Evolutionary conservation across 1,140 invertebrate species (phyloP), one percentile per base, ranked within the genome.

Genomic region (Ips typographus): DNA sequence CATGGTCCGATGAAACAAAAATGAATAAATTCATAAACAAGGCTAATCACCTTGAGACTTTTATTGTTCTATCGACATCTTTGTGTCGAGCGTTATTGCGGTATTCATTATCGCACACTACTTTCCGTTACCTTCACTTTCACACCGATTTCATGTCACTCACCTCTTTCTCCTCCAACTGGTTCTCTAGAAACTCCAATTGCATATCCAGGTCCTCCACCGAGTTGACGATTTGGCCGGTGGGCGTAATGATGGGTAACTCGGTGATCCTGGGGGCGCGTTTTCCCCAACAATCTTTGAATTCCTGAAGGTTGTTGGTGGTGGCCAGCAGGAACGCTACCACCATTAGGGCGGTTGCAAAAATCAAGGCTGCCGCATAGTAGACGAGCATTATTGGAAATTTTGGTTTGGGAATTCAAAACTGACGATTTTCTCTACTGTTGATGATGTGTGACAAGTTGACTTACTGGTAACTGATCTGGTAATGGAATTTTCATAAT

Each of bases 131-230:
- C 7, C 47, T 49, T 49, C 22, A 49, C 47, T 22, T 22, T 8
- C 2, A 22, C 8, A 40, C 37, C 55, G 41, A 61, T 47, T 44
- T 22, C 22, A 22, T 22, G 22, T 22, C 22, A 22, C 22, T 22
- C 22, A 73, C 71, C 57, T 75, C 68, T 60, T 76, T 78, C 22
- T 77, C 75, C 42, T 75, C 70, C 6, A 78, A 49, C 44, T 75
- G 72, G 40, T 60, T 71, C 52, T 75, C 70, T 47, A 77, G 44
- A 43, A 74, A 66, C 2, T 76, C 73, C 62, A 78, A 47, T 40
- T 77, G 74, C 39, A 74, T 68, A 41, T 76, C 76, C 61, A 78
- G 47, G 44, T 77, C 75, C 59, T 74, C 73, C 3, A 71, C 71
- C 41, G 72, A 70, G 36, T 72, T 70, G 6, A 77, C 65, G 37